Base-by-base conservation (phyloP, 2,797 vertebrate species). In the Tangara arthus region DNA sequence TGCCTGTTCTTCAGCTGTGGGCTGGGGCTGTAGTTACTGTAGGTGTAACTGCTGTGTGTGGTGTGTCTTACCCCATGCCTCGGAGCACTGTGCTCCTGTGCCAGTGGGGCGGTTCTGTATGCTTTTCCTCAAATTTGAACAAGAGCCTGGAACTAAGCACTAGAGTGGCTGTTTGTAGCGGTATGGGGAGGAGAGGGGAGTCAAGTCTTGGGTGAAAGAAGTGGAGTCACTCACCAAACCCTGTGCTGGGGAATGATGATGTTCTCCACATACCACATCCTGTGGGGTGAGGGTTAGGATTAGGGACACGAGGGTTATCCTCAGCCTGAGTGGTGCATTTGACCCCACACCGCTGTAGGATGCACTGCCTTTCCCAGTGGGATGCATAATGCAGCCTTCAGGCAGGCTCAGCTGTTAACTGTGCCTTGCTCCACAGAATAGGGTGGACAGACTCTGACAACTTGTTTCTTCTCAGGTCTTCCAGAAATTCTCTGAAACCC, bases 391-490 rank as follows among this genome's bases (percentile, higher is more conserved):
- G 64, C 79, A 87, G 64, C 24, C n/a, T 28, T 28, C 24, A 17
- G 66, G 60, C 81, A 82, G 35, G 42, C 63, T 85, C 35, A 50
- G 49, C 68, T 71, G 3, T 56, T 70, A 55, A 16, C 3, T 82
- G 39, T 69, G 75, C 56, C 82, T 92, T 77, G 42, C 61, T 69
- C 64, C 52, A 49, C 28, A 63, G 20, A 53, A 5, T 10, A 57
- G 32, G 22, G 23, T 49, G 37, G 24, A 59, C 55, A 35, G 60
- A 46, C 20, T 81, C 87, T 94, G 57, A 92, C 57, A 53, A 21
- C 42, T 42, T 89, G 6, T 70, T 76, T 92, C 73, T 64, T 97
- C 96, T n/a, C 93, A 99, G 99, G 94, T 94, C 97, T 88, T 97
- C 97, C 96, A 95, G 97, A 93, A 98, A 97, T 92, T 84, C 97